Evolutionary conservation across 2,888 invertebrate genomes (phyloP), one percentile per base, ranked within the genome.

Genomic region (Busseola fusca): DNA sequence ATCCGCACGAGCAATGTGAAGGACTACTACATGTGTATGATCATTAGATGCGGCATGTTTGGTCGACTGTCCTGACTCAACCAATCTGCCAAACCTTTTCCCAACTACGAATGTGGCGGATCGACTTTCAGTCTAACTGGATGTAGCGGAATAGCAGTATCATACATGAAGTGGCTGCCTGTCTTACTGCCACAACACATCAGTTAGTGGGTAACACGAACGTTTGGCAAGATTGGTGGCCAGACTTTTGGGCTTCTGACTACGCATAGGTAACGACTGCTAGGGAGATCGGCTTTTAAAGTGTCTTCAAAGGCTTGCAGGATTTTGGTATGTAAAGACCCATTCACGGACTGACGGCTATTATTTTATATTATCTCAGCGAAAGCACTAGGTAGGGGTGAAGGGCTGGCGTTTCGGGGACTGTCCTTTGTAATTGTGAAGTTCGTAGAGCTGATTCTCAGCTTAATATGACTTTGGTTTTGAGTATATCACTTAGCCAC

Each of bases 31-130:
- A 27, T 0, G 2, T 27, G 16, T 12, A 25, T n/a, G 7, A 27
- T 9, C 12, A 16, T 3, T 52, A 18, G 60, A 72, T 60, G 60
- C 25, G 70, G 62, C 48, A 48, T 62, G 21, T 30, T 50, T 48
- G 7, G 27, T 21, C 14, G 4, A 7, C 27, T 14, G 14, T 62
- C 18, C 27, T 27, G 27, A 45, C 9, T 9, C 9, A n/a, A 37
- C 25, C 21, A 21, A 14, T 21, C n/a, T 60, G 3, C 4, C 1
- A 25, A 21, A 18, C 18, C 6, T 42, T 12, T 60, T 18, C 10
- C 2, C 2, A 18, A 37, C 4, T 37, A 52, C 5, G 34, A 34
- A 5, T 34, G 5, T 14, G 2, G 14, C 14, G 14, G 16, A 25
- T 54, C 27, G 25, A 7, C 25, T 52, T 25, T 1, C 2, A 25